Base-by-base conservation (phyloP, 2,888 invertebrate genomes). In the Metalampra italica region DNA sequence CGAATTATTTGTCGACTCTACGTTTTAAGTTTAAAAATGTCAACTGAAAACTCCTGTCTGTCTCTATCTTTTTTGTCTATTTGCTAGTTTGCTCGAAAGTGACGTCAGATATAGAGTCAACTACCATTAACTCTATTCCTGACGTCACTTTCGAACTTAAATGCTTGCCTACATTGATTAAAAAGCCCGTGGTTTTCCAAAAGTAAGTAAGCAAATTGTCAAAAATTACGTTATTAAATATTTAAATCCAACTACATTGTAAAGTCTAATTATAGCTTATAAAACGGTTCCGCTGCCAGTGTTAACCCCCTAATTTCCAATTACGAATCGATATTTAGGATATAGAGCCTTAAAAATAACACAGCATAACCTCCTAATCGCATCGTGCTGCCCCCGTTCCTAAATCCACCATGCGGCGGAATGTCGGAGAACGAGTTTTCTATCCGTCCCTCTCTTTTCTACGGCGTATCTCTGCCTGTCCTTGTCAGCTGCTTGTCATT, bases 371-470 rank as follows among this genome's bases (percentile, higher is more conserved):
- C 82, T 80, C 79, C 82, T 86, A 86, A 87, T 87, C 83, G 83
- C 82, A 84, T 78, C 81, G 82, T 78, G 83, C 77, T 88, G 89
- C 89, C 89, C 87, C 87, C 84, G 89, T 87, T 88, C 86, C 82
- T 87, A 88, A 88, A 88, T 85, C 86, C 83, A 82, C 87, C 87
- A 85, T 77, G 84, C 85, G 79, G 78, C 83, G 89, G 89, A 89
- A 89, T 89, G 89, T 70, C 72, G 89, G 75, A 78, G 78, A 85
- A 88, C 89, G 73, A 85, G 89, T 89, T 89, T 80, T 80, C 77
- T 82, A 78, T 80, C 85, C 73, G 75, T 89, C 89, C 71, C 69
- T 70, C 70, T 87, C 84, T 68, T 70, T 68, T 78, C 73, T 81
- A 83, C 73, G 75, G 73, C 68, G 66, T 66, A 66, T 61, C 64